Evolutionary conservation across 2,113 vertebrate genomes (phyloP).

Genomic region (Strigops habroptila): DNA sequence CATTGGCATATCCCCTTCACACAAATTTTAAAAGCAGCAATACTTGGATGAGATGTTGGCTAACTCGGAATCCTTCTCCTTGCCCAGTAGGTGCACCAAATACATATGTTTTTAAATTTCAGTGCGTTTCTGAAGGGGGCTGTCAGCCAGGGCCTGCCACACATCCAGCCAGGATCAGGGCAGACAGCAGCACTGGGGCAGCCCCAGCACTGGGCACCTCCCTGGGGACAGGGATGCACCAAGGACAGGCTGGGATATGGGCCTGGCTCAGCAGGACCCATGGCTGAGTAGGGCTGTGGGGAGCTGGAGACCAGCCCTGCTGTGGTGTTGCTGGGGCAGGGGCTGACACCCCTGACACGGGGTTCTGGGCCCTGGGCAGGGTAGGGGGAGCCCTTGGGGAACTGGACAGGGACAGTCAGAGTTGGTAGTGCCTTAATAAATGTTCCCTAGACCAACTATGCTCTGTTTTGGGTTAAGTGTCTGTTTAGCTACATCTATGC

Average conservation of each 20-base stretch:
- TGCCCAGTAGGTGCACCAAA: background rate
- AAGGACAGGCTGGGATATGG: background rate
- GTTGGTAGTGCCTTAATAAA: background rate
- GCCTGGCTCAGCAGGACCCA: rapidly evolving
- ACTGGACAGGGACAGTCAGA: background rate
- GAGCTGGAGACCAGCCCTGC: background rate
- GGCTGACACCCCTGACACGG: background rate
- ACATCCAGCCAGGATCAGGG: background rate
- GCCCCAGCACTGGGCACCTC: background rate
- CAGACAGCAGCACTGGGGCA: rapidly evolving
- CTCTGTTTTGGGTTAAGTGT: background rate
- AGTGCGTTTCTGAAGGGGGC: background rate
- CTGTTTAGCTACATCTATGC: background rate
- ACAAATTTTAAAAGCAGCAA: background rate
- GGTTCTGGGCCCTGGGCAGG: background rate
- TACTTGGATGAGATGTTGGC: background rate
- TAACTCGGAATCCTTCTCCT: background rate
- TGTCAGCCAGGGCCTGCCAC: background rate
- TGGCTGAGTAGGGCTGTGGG: background rate
- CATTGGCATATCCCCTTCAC: background rate
- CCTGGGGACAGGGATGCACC: background rate
- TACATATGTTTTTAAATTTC: background rate
- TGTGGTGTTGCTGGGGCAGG: rapidly evolving
- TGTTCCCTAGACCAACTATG: background rate
- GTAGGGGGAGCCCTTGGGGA: background rate